Conservation (phyloP, 1,140 invertebrate species). For the Scaptomyza graminum region DNA sequence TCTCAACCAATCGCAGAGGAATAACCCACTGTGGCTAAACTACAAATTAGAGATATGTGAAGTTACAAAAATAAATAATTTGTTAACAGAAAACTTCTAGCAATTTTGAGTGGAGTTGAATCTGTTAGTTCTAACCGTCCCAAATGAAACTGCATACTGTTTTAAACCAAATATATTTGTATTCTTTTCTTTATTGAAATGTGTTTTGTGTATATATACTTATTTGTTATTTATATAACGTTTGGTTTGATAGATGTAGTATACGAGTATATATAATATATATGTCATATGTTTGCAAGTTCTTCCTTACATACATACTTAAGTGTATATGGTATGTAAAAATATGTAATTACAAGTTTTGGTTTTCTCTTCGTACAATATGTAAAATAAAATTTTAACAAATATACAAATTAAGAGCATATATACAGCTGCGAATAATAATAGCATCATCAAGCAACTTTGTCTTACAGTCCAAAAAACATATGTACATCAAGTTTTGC, state of each 20-base stretch:
- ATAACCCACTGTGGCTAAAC: too few species aligned
- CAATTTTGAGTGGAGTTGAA: background rate
- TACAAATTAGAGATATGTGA: background rate
- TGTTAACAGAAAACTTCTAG: background rate
- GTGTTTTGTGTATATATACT: constrained; percentile 58
- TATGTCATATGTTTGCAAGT: constrained; percentile 5
- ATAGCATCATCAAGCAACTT: too few species aligned
- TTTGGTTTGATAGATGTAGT: constrained; percentile 34
- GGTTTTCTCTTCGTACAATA: constrained; percentile 2
- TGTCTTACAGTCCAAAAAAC: too few species aligned
- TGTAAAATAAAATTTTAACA: constrained; percentile 34
- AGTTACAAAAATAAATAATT: background rate
- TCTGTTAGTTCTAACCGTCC: background rate
- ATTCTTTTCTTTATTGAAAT: constrained; percentile 66
- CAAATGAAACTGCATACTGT: background rate
- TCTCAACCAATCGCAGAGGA: background rate
- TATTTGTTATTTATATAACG: constrained; percentile 47
- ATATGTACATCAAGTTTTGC: too few species aligned
- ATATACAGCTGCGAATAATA: background rate
- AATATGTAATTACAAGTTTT: constrained; percentile 34
- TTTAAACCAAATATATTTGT: constrained; percentile 50
- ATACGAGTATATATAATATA: constrained; percentile 48
- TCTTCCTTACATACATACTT: background rate
- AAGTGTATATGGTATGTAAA: constrained; percentile 2
- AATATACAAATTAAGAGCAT: constrained; percentile 11